Conservation (phyloP, 2,113 vertebrate genomes). For the Aphyosemion australe region DNA sequence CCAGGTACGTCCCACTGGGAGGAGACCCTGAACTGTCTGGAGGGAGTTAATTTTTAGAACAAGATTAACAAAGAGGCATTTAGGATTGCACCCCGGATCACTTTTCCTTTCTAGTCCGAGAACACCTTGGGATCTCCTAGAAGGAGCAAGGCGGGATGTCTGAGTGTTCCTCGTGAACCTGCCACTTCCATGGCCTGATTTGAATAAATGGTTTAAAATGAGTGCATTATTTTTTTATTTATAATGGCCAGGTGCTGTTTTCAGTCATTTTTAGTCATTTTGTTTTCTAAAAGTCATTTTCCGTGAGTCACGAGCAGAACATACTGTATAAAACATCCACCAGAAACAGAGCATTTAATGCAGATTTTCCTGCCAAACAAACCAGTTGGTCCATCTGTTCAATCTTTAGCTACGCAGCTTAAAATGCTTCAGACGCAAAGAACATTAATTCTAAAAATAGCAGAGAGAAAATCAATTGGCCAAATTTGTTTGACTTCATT, state of each 20-base stretch:
- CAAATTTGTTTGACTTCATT: neutral
- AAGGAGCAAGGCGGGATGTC: no score
- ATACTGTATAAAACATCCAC: conserved; percentile 11
- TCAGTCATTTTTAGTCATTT: neutral
- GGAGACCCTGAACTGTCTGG: no score
- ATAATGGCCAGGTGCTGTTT: neutral
- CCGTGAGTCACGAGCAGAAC: conserved; percentile 12
- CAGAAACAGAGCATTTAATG: conserved; percentile 19
- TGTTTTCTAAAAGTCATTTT: neutral
- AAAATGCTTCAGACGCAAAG: conserved; percentile 25
- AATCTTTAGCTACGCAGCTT: conserved; percentile 10
- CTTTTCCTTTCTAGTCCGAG: no score
- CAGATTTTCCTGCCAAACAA: conserved; percentile 27
- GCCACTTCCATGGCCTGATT: no score
- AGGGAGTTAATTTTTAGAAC: no score
- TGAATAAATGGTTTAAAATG: no score
- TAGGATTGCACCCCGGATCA: no score
- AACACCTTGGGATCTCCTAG: no score
- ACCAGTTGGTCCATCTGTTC: conserved; percentile 45
- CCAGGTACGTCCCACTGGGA: no score
- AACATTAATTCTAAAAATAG: conserved; percentile 9
- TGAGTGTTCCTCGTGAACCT: no score
- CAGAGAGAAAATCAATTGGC: conserved; percentile 5
- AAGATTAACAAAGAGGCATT: no score
- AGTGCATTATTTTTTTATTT: neutral